phyloP scores from a whole-genome alignment of 2,113 vertebrate genomes.

The Perca flavescens region DNA sequence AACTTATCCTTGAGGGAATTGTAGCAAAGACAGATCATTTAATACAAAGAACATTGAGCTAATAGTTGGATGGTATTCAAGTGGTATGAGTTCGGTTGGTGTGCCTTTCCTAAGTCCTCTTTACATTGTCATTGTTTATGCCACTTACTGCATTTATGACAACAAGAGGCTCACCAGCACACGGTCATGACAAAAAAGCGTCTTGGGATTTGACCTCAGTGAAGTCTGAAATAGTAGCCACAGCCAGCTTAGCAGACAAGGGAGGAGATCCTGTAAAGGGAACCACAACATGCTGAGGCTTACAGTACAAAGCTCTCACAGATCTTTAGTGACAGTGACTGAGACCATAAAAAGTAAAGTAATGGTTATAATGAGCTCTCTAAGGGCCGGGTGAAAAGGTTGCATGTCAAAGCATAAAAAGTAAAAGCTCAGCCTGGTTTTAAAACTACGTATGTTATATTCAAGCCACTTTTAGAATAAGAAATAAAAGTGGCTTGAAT shows the following conservation, averaged over 20 bases:
- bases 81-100: not conserved
- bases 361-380: constrained; percentile 44
- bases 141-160: constrained; percentile 21
- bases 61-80: not conserved
- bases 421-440: constrained; percentile 2
- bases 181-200: constrained; percentile 88
- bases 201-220: constrained; percentile 88
- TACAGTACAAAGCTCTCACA: constrained; percentile 9
- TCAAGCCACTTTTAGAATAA: constrained; percentile 10
- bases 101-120: not conserved
- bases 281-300: constrained; percentile 16
- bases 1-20: not conserved
- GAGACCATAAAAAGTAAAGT: constrained; percentile 46
- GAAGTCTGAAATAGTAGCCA: constrained; percentile 89
- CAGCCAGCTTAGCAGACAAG: constrained; percentile 90
- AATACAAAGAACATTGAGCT: not conserved
- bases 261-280: constrained; percentile 86
- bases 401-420: constrained; percentile 1
- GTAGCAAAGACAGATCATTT: not conserved
- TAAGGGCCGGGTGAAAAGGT: constrained; percentile 6
- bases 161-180: constrained; percentile 82
- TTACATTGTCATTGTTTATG: constrained; percentile 20
- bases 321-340: constrained; percentile 36
- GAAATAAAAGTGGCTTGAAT: constrained; percentile 19
- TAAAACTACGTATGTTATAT: constrained; percentile 12